Evolutionary conservation across 1,140 invertebrate genomes (phyloP), one percentile per base, ranked within the genome.

Genomic region (Penaeus japonicus): DNA sequence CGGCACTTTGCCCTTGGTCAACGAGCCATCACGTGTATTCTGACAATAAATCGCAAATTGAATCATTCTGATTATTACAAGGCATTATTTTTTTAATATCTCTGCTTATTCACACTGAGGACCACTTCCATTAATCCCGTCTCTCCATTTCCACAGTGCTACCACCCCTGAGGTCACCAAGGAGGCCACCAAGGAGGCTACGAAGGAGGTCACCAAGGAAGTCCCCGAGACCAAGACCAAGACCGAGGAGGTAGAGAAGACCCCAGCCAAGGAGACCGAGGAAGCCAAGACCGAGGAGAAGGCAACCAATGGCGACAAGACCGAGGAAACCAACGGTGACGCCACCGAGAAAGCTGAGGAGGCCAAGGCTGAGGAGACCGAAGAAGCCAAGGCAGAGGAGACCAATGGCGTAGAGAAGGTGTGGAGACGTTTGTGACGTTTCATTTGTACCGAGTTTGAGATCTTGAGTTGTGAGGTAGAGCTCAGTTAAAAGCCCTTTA

Each of bases 111-210:
- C 27, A 20, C 10, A 35, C 20, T 18, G 35, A 53, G 5, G 12
- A 53, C 22, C 30, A 30, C 17, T 7, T 22, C n/a, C 22, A 47
- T 35, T 78, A 39, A 30, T 39, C 1, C 35, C 15, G 22, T 78
- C 32, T 30, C 27, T 78, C 20, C 20, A 5, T 85, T 32, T 12
- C 24, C 54, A 59, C 75, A 79, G 75, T 78, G 53, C 75, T 22
- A 78, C 79, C 3, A 70, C 78, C 39, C 55, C 85, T 24, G 59
- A 87, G 55, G 85, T 81, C 55, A 55, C 39, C 15, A 85, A 70
- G 20, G 84, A 86, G 27, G 55, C 27, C 0, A 20, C 75, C 15
- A 57, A 79, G 70, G 65, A 85, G 84, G 53, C 84, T 17, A 35
- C 75, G 15, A n/a, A n/a, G n/a, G 59, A 87, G 55, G 85, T 81